Evolutionary conservation across 2,888 invertebrate species (phyloP), one percentile per base, ranked within the genome.

Genomic region (Drosophila fulvimacula): DNA sequence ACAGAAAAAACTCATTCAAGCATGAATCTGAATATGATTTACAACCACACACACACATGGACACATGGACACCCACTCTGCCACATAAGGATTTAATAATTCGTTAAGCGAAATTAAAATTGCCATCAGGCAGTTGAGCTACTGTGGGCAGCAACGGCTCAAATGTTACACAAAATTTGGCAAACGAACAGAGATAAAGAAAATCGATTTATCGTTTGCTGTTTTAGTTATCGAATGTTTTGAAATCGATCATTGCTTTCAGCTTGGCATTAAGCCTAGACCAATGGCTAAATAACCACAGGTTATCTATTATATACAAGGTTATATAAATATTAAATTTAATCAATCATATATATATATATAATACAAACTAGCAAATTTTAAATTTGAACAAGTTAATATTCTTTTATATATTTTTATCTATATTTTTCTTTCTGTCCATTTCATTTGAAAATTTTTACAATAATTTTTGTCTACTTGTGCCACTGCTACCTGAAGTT

Each of bases 11-110:
- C 86, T 76, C 90, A 91, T 90, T 91, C 90, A 91, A 90, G 91
- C 91, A 90, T 89, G 90, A 91, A 91, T 86, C 78, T 81, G 86
- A 81, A 91, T 86, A 80, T 81, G 82, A 84, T 89, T 87, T 82
- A 71, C 84, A 87, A 77, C 89, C 88, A 87, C 88, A 85, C 71
- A 72, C 39, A 56, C 41, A 38, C 46, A 38, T 27, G 27, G 27
- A 27, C 55, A 44, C 48, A 46, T n/a, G n/a, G n/a, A n/a, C 63
- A 52, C 57, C 21, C 63, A 36, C 58, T 7, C 27, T 48, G 49
- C 57, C 76, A 72, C 74, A 69, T 73, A 84, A 87, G 88, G 89
- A 89, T 79, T 87, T 84, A 82, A 82, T 89, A 86, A 86, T 86
- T 89, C 89, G 89, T 89, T 88, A 87, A 81, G 83, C 88, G 83